phyloP scores from a whole-genome alignment of 2,888 invertebrate genomes.

The Eugnorisma glareosa region DNA sequence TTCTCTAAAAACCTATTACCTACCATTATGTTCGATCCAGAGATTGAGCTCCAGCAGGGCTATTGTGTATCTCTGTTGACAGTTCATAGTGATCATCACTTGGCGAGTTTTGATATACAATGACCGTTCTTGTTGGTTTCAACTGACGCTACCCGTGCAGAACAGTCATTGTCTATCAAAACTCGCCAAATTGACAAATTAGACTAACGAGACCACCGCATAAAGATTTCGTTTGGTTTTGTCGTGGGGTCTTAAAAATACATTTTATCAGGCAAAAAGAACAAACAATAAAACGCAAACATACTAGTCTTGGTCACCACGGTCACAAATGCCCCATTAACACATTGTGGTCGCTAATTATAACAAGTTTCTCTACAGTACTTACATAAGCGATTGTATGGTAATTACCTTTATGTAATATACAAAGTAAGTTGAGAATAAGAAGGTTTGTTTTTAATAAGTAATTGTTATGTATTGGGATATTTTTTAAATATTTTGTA shows the following conservation, averaged over 20 bases:
- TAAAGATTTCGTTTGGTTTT: too few relatives aligned
- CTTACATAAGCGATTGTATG: conserved; percentile 60
- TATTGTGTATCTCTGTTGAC: too few relatives aligned
- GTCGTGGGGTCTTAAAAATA: neutral
- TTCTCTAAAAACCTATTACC: too few relatives aligned
- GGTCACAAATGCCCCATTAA: conserved; percentile 12
- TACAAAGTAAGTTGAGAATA: conserved; percentile 4
- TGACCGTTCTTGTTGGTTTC: too few relatives aligned
- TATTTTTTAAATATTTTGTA: conserved; percentile 31
- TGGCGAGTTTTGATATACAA: too few relatives aligned
- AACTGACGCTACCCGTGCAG: too few relatives aligned
- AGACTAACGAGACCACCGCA: neutral
- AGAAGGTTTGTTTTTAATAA: conserved; percentile 46
- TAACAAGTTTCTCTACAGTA: conserved; percentile 45
- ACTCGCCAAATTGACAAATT: too few relatives aligned
- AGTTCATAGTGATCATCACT: too few relatives aligned
- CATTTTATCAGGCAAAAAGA: neutral
- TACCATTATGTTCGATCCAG: too few relatives aligned
- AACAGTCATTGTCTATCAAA: too few relatives aligned
- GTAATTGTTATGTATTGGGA: conserved; percentile 48
- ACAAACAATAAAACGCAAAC: neutral
- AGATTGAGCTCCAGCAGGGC: too few relatives aligned
- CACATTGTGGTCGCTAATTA: conserved; percentile 49
- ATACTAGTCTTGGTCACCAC: conserved; percentile 6
- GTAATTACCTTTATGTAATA: conserved; percentile 62